A percentile compares a stretch with the other conserved stretches of the same genome.
phyloP scores from a whole-genome alignment of 2,797 vertebrate species.

The Triplophysa bombifrons region DNA sequence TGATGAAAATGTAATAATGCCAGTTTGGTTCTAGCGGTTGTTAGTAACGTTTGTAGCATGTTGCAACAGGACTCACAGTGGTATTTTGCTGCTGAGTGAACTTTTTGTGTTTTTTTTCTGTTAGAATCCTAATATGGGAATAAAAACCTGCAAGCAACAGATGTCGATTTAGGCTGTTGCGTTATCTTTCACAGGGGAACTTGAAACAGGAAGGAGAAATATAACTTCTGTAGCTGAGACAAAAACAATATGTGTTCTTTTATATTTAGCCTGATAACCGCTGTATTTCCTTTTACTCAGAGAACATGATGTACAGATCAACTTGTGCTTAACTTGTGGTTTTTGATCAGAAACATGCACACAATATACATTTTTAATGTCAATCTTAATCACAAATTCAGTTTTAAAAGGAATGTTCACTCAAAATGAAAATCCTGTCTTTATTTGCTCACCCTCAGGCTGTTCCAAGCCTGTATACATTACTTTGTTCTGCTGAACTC shows the following conservation, averaged over 20 bases:
- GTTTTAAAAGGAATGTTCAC: too few relatives aligned
- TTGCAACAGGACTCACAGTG: neutral
- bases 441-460: too few relatives aligned
- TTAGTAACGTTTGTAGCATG: neutral
- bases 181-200: constrained; percentile 53
- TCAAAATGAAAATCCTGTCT: too few relatives aligned
- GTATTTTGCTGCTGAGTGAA: neutral
- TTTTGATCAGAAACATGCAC: neutral
- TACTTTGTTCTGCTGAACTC: too few relatives aligned
- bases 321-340: neutral
- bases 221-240: constrained; percentile 42
- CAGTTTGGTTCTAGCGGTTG: neutral
- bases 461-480: too few relatives aligned
- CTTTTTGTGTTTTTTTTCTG: neutral
- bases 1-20: neutral
- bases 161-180: constrained; percentile 6
- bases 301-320: constrained; percentile 14
- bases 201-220: constrained; percentile 50
- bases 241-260: constrained; percentile 40
- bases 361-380: neutral
- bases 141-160: neutral
- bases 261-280: constrained; percentile 40
- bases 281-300: constrained; percentile 19
- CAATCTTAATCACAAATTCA: neutral
- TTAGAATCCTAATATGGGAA: constrained; percentile 20